These are phyloP conservation scores for Panonychus citri DNA, from an alignment of 1,140 invertebrate genomes.

Conservation along the genomic window DNA sequence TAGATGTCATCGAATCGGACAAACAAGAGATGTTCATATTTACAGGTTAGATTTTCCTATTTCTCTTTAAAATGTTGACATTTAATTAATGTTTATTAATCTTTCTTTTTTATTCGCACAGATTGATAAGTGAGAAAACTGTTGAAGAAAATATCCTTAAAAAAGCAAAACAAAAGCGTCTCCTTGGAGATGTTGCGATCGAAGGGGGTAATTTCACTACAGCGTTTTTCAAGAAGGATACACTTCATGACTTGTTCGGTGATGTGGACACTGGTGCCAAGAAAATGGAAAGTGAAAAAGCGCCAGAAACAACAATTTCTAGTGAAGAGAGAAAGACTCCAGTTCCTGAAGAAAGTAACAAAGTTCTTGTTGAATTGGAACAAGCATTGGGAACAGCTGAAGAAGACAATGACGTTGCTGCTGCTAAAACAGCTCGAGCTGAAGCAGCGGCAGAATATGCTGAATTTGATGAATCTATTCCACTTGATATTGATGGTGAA, in stretches of 20 bases:
- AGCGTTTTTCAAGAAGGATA: slow-evolving; percentile 79
- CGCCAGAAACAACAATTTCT: slow-evolving; percentile 16
- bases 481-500: slow-evolving; percentile 45
- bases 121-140: slow-evolving; percentile 83
- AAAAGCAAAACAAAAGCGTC: slow-evolving; percentile 91
- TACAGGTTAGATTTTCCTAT: too few species aligned
- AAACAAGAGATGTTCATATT: slow-evolving; percentile 97
- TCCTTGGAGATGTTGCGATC: slow-evolving; percentile 88
- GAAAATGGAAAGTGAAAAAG: slow-evolving; percentile 15
- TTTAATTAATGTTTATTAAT: too few species aligned
- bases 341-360: background rate
- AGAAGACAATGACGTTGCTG: slow-evolving; percentile 78
- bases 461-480: slow-evolving; percentile 89
- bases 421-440: slow-evolving; percentile 63
- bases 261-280: slow-evolving; percentile 43
- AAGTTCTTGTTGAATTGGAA: slow-evolving; percentile 2
- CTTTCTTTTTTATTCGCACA: slow-evolving; percentile 18
- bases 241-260: slow-evolving; percentile 75
- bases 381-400: slow-evolving; percentile 65
- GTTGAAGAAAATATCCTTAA: slow-evolving; percentile 98
- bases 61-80: too few species aligned
- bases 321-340: slow-evolving; percentile 27
- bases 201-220: slow-evolving; percentile 98
- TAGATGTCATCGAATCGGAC: slow-evolving; percentile 92
- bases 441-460: slow-evolving; percentile 80